Percentiles rank a stretch among this genome's conserved stretches.
Conservation (phyloP, 35 echinoderm and acorn worm genomes). For the Strongylocentrotus purpuratus region DNA sequence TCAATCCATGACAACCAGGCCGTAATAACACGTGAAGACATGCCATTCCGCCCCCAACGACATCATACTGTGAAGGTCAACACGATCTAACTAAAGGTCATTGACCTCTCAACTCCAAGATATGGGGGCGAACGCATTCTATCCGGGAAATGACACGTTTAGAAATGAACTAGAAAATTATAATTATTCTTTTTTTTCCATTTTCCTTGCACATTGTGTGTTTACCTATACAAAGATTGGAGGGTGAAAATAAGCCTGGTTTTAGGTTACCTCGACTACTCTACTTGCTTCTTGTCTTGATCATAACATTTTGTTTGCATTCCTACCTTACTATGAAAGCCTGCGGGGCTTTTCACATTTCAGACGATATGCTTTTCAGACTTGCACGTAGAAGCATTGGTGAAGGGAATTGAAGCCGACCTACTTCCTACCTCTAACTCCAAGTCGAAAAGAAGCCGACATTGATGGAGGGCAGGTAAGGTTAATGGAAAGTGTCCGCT, state of each 20-base stretch:
- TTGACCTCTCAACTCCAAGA: background rate
- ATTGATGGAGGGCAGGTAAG: background rate
- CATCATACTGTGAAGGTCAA: slow-evolving; percentile 9
- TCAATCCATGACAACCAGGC: background rate
- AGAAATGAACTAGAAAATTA: background rate
- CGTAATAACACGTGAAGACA: background rate
- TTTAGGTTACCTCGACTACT: background rate
- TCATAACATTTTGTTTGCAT: background rate
- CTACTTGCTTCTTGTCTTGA: background rate
- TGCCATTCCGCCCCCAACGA: background rate
- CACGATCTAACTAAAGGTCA: background rate
- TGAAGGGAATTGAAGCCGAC: background rate
- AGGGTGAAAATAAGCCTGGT: background rate
- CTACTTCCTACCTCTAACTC: background rate
- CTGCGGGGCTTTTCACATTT: background rate
- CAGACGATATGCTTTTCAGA: background rate
- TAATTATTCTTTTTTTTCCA: background rate
- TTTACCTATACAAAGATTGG: background rate
- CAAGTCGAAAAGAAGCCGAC: slow-evolving; percentile 4
- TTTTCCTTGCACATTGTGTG: background rate
- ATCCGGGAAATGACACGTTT: background rate
- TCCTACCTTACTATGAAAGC: background rate
- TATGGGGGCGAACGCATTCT: background rate
- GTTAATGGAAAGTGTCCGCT: slow-evolving; percentile 33
- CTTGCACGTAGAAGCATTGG: background rate